Evolutionary conservation across 2,113 vertebrate genomes (phyloP).

Genomic region (Paradoxurus hermaphroditus): DNA sequence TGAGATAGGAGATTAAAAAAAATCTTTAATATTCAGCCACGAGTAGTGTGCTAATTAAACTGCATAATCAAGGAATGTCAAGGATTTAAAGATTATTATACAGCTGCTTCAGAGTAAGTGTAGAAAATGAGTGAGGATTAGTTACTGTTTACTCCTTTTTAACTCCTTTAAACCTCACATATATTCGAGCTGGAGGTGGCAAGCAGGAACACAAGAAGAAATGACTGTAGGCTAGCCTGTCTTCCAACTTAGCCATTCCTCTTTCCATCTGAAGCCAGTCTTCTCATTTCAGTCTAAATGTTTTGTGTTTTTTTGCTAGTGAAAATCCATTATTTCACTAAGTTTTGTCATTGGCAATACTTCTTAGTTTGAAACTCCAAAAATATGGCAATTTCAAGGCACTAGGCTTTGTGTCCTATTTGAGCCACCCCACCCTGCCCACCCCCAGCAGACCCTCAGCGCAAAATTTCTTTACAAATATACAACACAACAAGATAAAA

Average conservation of each 20-base stretch:
- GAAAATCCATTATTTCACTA: background rate
- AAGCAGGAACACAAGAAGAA: background rate
- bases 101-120: slow-evolving; percentile 55
- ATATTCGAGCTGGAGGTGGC: background rate
- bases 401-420: background rate
- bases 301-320: background rate
- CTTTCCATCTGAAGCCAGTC: background rate
- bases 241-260: background rate
- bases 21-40: slow-evolving; percentile 43
- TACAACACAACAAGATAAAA: background rate
- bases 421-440: background rate
- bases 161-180: slow-evolving; percentile 42
- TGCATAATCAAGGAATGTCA: slow-evolving; percentile 71
- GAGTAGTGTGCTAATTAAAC: slow-evolving; percentile 66
- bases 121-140: slow-evolving; percentile 54
- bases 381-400: background rate
- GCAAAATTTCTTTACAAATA: background rate
- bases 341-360: background rate
- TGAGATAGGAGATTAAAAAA: slow-evolving; percentile 8
- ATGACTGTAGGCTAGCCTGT: background rate
- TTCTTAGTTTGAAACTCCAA: background rate
- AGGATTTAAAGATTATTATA: slow-evolving; percentile 72
- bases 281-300: background rate
- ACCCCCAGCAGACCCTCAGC: background rate
- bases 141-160: slow-evolving; percentile 55